A percentile compares a stretch with the other conserved stretches of the same genome.
Conservation (phyloP, 64 coral and sea anemone species). For the Dendronephthya gigantea region DNA sequence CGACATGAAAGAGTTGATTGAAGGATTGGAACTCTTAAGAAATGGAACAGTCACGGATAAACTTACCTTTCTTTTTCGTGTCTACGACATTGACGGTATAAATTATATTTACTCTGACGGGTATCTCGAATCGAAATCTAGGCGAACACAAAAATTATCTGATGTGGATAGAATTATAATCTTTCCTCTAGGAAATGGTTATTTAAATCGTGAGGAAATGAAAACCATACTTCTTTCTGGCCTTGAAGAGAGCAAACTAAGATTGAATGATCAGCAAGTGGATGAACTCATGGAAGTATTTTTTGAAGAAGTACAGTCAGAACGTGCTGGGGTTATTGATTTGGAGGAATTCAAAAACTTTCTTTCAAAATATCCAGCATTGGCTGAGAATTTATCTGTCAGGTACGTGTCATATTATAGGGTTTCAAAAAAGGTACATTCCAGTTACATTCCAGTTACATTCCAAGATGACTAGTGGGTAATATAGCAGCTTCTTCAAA, state of each 20-base stretch:
- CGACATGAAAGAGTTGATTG: not conserved
- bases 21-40: not conserved
- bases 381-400: conserved; percentile 6
- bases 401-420: not conserved
- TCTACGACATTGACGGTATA: not conserved
- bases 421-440: too few relatives aligned
- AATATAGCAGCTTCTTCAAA: too few relatives aligned
- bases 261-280: conserved; percentile 7
- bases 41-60: conserved; percentile 14
- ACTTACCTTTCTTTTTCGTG: conserved; percentile 5
- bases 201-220: conserved; percentile 11
- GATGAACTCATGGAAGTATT: conserved; percentile 18
- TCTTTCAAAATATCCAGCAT: conserved; percentile 13
- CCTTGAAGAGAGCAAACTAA: conserved; percentile 16
- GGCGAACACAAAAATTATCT: too few relatives aligned
- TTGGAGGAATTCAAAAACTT: not conserved
- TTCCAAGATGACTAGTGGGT: too few relatives aligned
- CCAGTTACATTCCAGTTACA: too few relatives aligned
- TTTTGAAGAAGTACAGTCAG: conserved; percentile 4
- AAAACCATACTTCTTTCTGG: conserved; percentile 15
- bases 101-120: too few relatives aligned
- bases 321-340: not conserved
- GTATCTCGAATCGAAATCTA: too few relatives aligned
- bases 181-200: not conserved
- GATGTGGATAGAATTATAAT: too few relatives aligned